Base-by-base conservation (phyloP, 1,140 invertebrate species). In the Hydropsyche tenuis region DNA sequence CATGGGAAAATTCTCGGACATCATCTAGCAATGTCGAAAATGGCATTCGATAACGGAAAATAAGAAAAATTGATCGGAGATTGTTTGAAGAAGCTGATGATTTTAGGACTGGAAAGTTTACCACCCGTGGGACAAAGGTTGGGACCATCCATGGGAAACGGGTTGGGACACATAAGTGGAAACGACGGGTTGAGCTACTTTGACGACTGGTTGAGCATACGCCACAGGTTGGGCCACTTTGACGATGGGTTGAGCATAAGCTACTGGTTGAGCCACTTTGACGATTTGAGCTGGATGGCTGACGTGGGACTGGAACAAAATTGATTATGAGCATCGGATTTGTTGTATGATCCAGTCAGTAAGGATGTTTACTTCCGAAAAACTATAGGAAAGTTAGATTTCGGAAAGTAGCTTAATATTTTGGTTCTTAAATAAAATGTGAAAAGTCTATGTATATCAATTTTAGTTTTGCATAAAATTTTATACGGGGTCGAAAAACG, bases 101-200 rank as follows among this genome's bases (percentile, higher is more conserved):
- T 16, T 51, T 16, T 51, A 5, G 4, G 4, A 16, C 14, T 51
- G 48, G 14, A 22, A 4, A 23, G 18, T 9, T 78, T 80, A 84
- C 82, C 83, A 84, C 3, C 83, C 83, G 70, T 84, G 82, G 43
- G 81, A 80, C 0, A 79, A 69, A 22, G 76, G 78, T 25, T 78
- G 76, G 16, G 74, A 56, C 22, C 64, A 46, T 20, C 27, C 25
- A 9, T 37, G 30, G 30, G 30, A 37, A 12, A 60, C 66, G 2
- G 56, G 71, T 25, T 74, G 72, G 18, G 70, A 5, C 42, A 18
- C 12, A 71, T 30, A 37, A 64, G 2, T 12, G 53, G 70, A 73
- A 22, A 53, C 63, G 14, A 76, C 70, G 4, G 79, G 80, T 11
- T 79, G 78, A 18, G 80, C 76, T 62, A 75, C 78, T 37, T 81